These are phyloP conservation scores for Callithrix jacchus DNA, from an alignment of 2,113 vertebrate species.

Conservation along the genomic window DNA sequence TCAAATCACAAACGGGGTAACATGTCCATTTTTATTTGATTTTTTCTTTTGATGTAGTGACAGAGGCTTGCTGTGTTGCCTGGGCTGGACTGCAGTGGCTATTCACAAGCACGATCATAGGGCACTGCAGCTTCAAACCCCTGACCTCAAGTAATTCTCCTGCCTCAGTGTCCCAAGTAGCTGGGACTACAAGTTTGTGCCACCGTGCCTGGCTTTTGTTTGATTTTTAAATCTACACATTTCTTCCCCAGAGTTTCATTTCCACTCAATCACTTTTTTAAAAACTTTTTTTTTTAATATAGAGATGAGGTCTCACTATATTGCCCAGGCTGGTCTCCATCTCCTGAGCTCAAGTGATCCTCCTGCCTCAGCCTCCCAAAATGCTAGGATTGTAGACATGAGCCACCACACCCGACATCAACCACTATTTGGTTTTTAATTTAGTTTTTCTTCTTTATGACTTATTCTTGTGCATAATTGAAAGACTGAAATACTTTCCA, in stretches of 20 bases:
- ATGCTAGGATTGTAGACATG: no score
- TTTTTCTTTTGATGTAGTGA: not conserved
- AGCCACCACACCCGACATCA: no score
- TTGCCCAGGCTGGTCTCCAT: no score
- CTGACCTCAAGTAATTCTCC: not conserved
- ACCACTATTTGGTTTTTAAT: not conserved
- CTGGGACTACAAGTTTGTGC: not conserved
- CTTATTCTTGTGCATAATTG: constrained; percentile 12
- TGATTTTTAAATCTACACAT: not conserved
- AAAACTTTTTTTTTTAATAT: no score
- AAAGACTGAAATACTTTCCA: not conserved
- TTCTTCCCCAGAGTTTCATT: constrained; percentile 29
- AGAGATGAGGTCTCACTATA: no score
- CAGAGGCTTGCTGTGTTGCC: not conserved
- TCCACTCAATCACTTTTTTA: not conserved
- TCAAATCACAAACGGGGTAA: not conserved
- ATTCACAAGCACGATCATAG: not conserved
- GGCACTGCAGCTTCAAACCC: not conserved
- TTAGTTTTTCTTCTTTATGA: not conserved
- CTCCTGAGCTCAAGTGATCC: no score
- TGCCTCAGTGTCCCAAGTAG: not conserved
- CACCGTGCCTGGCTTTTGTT: not conserved
- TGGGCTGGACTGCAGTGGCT: not conserved
- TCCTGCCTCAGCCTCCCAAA: no score
- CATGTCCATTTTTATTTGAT: not conserved